phyloP scores from a whole-genome alignment of 2,113 vertebrate genomes.

The Nicator chloris region DNA sequence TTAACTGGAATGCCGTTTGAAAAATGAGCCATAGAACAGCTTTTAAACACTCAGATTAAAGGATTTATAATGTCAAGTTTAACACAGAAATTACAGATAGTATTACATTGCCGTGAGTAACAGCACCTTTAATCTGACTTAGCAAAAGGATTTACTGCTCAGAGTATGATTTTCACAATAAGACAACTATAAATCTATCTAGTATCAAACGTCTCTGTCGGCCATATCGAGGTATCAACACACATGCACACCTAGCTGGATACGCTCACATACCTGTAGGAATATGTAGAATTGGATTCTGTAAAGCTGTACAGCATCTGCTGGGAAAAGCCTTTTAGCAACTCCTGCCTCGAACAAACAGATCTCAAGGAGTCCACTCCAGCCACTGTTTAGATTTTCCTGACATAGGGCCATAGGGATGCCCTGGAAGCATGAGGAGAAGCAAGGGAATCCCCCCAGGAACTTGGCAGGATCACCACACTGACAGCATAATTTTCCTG shows the following conservation, averaged over 20 bases:
- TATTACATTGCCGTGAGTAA: slow-evolving; percentile 80
- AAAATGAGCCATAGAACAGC: slow-evolving; percentile 87
- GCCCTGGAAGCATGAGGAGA: not conserved
- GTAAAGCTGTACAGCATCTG: not conserved
- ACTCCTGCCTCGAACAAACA: not conserved
- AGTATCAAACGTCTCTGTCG: not conserved
- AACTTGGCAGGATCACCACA: not conserved
- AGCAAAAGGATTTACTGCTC: slow-evolving; percentile 74
- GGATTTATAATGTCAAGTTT: slow-evolving; percentile 97
- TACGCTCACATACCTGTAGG: not conserved
- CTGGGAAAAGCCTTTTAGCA: not conserved
- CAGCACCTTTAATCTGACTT: slow-evolving; percentile 83
- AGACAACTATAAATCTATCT: slow-evolving; percentile 27
- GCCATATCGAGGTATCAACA: not conserved
- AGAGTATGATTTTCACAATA: slow-evolving; percentile 43
- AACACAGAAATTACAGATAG: slow-evolving; percentile 86
- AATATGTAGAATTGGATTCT: not conserved
- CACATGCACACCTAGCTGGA: not conserved
- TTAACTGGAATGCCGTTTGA: slow-evolving; percentile 86
- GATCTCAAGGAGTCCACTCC: not conserved
- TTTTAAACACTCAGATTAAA: slow-evolving; percentile 93
- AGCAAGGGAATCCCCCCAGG: not conserved
- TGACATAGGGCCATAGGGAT: not conserved
- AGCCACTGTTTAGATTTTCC: not conserved
- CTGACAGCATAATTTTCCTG: not conserved